Percentiles rank a stretch among this genome's conserved stretches.
These are phyloP conservation scores for Nipponacmea schrenckii DNA, from an alignment of 2,888 invertebrate genomes.

Conservation along the genomic window DNA sequence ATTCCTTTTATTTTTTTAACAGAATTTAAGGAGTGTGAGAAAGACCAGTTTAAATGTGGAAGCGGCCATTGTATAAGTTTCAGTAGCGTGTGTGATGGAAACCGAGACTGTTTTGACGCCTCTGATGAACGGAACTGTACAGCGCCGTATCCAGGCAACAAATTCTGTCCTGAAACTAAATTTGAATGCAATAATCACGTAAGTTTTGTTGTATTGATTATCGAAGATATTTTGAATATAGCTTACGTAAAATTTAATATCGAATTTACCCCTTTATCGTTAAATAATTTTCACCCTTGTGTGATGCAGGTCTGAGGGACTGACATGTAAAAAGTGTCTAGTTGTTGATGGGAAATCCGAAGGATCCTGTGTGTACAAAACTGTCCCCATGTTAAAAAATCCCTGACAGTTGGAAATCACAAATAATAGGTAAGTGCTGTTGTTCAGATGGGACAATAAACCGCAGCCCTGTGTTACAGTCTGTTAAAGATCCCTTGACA, in stretches of 20 bases:
- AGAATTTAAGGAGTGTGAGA: slow-evolving; percentile 71
- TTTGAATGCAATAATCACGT: slow-evolving; percentile 91
- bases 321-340: too few species aligned
- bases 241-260: neutral
- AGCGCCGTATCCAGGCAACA: slow-evolving; percentile 85
- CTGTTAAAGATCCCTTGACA: too few species aligned
- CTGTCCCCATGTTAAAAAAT: too few species aligned
- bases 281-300: too few species aligned
- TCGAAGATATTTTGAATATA: neutral
- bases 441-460: too few species aligned
- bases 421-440: too few species aligned
- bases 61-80: slow-evolving; percentile 87
- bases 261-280: neutral
- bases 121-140: slow-evolving; percentile 74
- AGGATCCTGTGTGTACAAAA: too few species aligned
- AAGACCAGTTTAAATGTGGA: slow-evolving; percentile 77
- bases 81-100: slow-evolving; percentile 62
- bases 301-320: too few species aligned
- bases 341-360: too few species aligned
- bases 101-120: slow-evolving; percentile 62
- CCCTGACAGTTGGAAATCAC: too few species aligned
- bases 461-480: too few species aligned
- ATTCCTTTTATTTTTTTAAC: slow-evolving; percentile 13
- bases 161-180: slow-evolving; percentile 88
- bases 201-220: too few species aligned